Evolutionary conservation across 2,888 invertebrate genomes (phyloP), one percentile per base, ranked within the genome.

Genomic region (Hyposoter didymator): DNA sequence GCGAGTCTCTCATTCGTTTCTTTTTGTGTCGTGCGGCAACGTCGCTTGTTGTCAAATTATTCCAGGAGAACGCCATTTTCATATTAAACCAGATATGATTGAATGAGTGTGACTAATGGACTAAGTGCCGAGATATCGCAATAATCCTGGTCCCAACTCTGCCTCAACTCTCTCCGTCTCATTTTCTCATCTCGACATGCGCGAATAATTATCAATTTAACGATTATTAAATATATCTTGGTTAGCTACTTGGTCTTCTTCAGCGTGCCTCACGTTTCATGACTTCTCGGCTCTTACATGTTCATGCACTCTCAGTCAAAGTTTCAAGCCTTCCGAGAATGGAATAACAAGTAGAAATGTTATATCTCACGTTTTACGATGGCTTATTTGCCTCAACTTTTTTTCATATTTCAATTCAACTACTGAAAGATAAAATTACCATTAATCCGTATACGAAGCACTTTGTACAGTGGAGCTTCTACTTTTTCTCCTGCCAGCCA

Each of bases 51-150:
- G 28, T 28, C 5, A 22, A 47, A 28, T 69, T 59, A 52, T 49
- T 39, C 47, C 66, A n/a, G 17, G 35, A 67, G 39, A 47, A 64
- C 70, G 64, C 52, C 19, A 67, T 82, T 85, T 82, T 85, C 79
- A 74, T 76, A 82, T 85, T 78, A 62, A 82, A 69, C 55, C 70
- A 32, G 74, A 45, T 76, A 75, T 80, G 79, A 85, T 85, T 85
- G 82, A 75, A 82, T 82, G 72, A 82, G 82, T 82, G 82, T 85
- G 85, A 85, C 85, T 85, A 82, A 85, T 85, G 85, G 75, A 85
- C 55, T 72, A 79, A 85, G 85, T 67, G 72, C 85, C 66, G 59
- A 80, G 79, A 72, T 82, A 74, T 78, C 67, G 72, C 64, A 39
- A 14, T 49, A 59, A 19, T 59, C 43, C n/a, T 43, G 28, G 62